These are phyloP conservation scores for Anodontia alba DNA, from an alignment of 2,888 invertebrate species.

Conservation along the genomic window DNA sequence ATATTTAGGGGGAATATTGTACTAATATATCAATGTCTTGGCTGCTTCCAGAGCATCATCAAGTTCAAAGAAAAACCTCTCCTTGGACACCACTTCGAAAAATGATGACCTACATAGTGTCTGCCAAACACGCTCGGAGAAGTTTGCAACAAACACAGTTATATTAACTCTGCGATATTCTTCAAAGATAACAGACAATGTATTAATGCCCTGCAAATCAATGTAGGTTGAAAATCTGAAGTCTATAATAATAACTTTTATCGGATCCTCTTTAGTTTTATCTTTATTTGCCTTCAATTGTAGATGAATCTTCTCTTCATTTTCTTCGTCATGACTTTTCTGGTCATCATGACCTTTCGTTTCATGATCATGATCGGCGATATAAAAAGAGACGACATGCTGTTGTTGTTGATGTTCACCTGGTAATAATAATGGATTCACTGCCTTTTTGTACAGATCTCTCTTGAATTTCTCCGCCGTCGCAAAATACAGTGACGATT, in stretches of 20 bases:
- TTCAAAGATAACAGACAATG: slow-evolving; percentile 64
- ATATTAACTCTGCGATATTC: slow-evolving; percentile 57
- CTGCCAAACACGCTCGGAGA: slow-evolving; percentile 51
- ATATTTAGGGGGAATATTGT: too few species aligned
- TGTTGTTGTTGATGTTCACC: background rate
- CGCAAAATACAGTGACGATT: slow-evolving; percentile 51
- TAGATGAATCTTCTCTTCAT: background rate
- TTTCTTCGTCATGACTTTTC: background rate
- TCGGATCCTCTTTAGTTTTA: background rate
- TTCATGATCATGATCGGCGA: background rate
- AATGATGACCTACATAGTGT: slow-evolving; percentile 62
- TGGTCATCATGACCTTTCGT: background rate
- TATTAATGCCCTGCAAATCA: slow-evolving; percentile 75
- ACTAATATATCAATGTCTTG: slow-evolving; percentile 3
- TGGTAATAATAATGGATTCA: slow-evolving; percentile 39
- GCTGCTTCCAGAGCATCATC: slow-evolving; percentile 57
- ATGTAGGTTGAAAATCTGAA: slow-evolving; percentile 76
- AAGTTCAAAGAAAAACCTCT: slow-evolving; percentile 58
- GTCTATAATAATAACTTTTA: slow-evolving; percentile 70
- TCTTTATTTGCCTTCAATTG: background rate
- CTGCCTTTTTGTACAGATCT: slow-evolving; percentile 27
- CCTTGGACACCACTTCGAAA: slow-evolving; percentile 50
- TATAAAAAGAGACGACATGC: background rate
- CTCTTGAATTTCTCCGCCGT: slow-evolving; percentile 52
- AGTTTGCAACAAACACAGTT: slow-evolving; percentile 64